Percentiles rank a stretch among this genome's conserved stretches.
Evolutionary conservation across 2,797 vertebrate species (phyloP).

Genomic region (Catostomus latipinnis): DNA sequence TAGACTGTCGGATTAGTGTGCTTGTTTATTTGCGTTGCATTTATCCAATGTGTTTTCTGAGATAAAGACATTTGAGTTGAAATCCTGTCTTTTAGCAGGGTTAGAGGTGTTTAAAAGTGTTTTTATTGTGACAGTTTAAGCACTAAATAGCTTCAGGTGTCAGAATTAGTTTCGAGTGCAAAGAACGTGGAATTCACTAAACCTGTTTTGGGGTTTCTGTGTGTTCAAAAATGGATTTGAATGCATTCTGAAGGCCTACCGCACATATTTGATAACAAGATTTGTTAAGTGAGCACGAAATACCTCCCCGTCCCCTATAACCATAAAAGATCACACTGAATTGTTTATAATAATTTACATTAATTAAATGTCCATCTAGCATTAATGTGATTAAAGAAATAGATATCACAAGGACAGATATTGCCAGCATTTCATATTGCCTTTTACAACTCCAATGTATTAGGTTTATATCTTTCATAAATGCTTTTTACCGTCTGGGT

Average conservation of each 20-base stretch:
- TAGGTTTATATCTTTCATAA: background rate
- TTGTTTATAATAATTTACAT: constrained; percentile 17
- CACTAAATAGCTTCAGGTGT: constrained; percentile 24
- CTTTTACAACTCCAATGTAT: background rate
- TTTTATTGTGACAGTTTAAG: constrained; percentile 32
- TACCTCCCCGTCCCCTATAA: background rate
- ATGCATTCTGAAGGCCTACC: background rate
- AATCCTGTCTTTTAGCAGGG: constrained; percentile 7
- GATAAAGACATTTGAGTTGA: constrained; percentile 36
- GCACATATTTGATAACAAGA: constrained; percentile 1
- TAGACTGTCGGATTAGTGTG: background rate
- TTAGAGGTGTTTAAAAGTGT: constrained; percentile 21
- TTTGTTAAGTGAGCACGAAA: background rate
- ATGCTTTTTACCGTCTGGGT: background rate
- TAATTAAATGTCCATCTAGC: background rate
- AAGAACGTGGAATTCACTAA: background rate
- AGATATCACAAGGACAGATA: background rate
- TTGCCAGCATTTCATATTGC: background rate
- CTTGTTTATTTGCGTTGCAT: constrained; percentile 9
- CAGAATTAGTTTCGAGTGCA: constrained; percentile 4
- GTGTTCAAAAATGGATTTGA: constrained; percentile 33
- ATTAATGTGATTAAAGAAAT: background rate
- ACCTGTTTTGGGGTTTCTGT: constrained; percentile 14
- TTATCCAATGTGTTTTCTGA: constrained; percentile 35
- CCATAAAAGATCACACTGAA: constrained; percentile 13